Evolutionary conservation across 2,888 invertebrate species (phyloP).

Genomic region (Cordilura impudica): DNA sequence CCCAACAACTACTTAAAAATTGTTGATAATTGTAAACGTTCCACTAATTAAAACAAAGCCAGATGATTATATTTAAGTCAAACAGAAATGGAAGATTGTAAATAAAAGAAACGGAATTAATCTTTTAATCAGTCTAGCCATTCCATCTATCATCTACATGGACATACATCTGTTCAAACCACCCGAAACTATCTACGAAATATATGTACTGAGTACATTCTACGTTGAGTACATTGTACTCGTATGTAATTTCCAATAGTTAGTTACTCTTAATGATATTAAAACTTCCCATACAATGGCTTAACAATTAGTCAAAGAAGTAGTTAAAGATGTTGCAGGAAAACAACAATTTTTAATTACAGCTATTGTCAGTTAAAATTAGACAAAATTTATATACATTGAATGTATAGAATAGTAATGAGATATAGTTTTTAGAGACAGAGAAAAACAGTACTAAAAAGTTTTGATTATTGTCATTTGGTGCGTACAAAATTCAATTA

Average conservation of each 20-base stretch:
- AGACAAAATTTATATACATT: not conserved
- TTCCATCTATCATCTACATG: not conserved
- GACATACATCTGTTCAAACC: too few species aligned
- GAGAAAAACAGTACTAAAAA: not conserved
- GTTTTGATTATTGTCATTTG: conserved; percentile 55
- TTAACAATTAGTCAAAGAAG: conserved; percentile 11
- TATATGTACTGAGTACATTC: too few species aligned
- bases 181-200: not conserved
- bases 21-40: not conserved
- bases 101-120: not conserved
- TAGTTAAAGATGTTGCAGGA: conserved; percentile 16
- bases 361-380: conserved; percentile 56
- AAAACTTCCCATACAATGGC: conserved; percentile 16
- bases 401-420: conserved; percentile 22
- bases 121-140: not conserved
- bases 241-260: too few species aligned
- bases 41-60: not conserved
- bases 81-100: not conserved
- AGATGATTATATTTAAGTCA: conserved; percentile 17
- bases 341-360: conserved; percentile 41
- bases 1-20: too few species aligned
- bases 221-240: too few species aligned
- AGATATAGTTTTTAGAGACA: not conserved
- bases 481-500: conserved; percentile 54
- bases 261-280: conserved; percentile 1